phyloP scores from a whole-genome alignment of 2,888 invertebrate genomes.

The Resseliella maxima region DNA sequence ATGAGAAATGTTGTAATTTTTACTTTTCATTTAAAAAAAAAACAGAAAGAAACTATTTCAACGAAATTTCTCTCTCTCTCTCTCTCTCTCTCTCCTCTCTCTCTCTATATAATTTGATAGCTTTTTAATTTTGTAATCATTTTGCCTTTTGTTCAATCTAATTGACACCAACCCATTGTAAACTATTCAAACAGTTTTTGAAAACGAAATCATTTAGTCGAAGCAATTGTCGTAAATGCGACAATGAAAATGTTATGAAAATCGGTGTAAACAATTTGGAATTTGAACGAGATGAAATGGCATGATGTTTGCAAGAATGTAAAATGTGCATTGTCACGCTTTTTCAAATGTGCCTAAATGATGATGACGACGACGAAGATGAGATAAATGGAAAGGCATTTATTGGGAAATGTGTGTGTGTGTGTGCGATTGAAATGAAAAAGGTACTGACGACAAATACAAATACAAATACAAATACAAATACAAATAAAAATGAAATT shows the following conservation, averaged over 20 bases:
- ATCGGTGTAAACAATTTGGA: background rate
- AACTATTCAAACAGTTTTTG: background rate
- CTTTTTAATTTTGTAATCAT: too few species aligned
- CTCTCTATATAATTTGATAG: too few species aligned
- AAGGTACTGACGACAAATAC: background rate
- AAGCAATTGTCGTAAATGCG: background rate
- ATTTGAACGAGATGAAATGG: background rate
- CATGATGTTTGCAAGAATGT: background rate
- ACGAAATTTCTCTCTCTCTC: too few species aligned
- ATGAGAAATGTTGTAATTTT: too few species aligned
- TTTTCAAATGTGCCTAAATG: background rate
- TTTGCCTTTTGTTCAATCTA: background rate
- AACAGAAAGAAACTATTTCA: too few species aligned
- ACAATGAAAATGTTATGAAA: constrained; percentile 11
- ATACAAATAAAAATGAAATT: background rate
- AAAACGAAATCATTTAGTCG: constrained; percentile 11
- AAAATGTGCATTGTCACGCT: constrained; percentile 32
- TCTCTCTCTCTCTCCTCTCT: too few species aligned
- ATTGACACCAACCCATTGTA: background rate
- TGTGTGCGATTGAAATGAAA: background rate
- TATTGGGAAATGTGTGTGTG: background rate
- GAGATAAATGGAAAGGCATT: background rate
- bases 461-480: background rate
- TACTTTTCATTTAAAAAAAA: too few species aligned
- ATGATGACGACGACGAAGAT: background rate